Percentiles rank a stretch among this genome's conserved stretches.
Conservation (phyloP, 2,113 vertebrate species). For the Callipepla squamata region DNA sequence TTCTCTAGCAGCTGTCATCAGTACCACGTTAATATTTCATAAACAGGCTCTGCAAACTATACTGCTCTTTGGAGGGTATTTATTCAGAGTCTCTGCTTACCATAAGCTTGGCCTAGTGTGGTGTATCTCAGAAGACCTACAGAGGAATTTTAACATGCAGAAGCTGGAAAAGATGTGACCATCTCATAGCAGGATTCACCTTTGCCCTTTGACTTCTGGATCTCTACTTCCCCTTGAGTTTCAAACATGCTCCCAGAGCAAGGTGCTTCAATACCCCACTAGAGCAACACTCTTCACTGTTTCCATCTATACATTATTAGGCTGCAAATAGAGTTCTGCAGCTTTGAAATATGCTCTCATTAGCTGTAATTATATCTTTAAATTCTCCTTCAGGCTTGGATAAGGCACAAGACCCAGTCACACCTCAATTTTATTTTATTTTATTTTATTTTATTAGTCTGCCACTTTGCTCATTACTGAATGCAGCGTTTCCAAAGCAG, state of each 20-base stretch:
- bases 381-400: conserved; percentile 61
- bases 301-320: conserved; percentile 48
- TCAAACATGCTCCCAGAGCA: conserved; percentile 22
- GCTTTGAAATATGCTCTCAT: conserved; percentile 62
- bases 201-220: conserved; percentile 18
- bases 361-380: conserved; percentile 73
- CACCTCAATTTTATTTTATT: not conserved
- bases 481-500: conserved; percentile 32
- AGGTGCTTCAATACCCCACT: not conserved
- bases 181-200: not conserved
- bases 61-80: not conserved
- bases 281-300: conserved; percentile 3
- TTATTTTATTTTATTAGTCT: not conserved
- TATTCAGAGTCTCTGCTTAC: conserved; percentile 13
- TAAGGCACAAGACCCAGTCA: conserved; percentile 13
- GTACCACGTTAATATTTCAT: not conserved
- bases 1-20: not conserved
- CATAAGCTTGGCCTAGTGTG: not conserved
- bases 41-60: not conserved
- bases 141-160: not conserved
- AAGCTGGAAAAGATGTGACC: not conserved
- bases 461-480: conserved; percentile 39
- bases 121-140: not conserved
- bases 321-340: conserved; percentile 35
- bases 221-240: not conserved